Evolutionary conservation across 2,888 invertebrate genomes (phyloP).

Genomic region (Drosophila gaucha): DNA sequence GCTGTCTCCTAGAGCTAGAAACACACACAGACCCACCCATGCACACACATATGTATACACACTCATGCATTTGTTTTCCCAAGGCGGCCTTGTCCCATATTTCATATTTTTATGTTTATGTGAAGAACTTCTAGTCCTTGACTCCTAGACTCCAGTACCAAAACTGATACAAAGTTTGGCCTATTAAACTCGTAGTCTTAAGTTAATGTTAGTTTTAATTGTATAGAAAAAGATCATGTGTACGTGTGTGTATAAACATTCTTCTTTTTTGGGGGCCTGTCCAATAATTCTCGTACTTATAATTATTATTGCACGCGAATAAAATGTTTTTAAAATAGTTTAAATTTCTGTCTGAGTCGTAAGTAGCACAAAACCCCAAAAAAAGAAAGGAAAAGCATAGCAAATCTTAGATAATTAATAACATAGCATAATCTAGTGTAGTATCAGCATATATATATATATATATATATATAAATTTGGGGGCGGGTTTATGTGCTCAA

Average conservation of each 20-base stretch:
- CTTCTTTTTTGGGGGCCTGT: conserved; percentile 27
- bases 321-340: conserved; percentile 67
- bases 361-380: conserved; percentile 74
- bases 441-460: conserved; percentile 58
- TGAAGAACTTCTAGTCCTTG: conserved; percentile 53
- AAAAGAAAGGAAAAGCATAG: conserved; percentile 55
- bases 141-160: conserved; percentile 57
- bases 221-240: conserved; percentile 56
- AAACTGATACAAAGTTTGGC: conserved; percentile 27
- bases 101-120: conserved; percentile 30
- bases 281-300: conserved; percentile 34
- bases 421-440: conserved; percentile 65
- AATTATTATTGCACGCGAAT: conserved; percentile 60
- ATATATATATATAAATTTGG: conserved; percentile 22
- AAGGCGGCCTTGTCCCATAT: conserved; percentile 65
- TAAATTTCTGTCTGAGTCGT: conserved; percentile 65
- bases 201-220: conserved; percentile 70
- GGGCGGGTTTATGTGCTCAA: conserved; percentile 62
- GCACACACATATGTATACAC: conserved; percentile 14
- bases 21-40: conserved; percentile 12
- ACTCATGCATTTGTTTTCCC: conserved; percentile 28
- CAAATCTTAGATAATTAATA: conserved; percentile 67
- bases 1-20: conserved; percentile 69
- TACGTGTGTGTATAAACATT: conserved; percentile 28
- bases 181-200: conserved; percentile 51